Percentiles rank a stretch among this genome's conserved stretches.
Evolutionary conservation across 2,888 invertebrate genomes (phyloP).

Genomic region (Lamproptera curius): DNA sequence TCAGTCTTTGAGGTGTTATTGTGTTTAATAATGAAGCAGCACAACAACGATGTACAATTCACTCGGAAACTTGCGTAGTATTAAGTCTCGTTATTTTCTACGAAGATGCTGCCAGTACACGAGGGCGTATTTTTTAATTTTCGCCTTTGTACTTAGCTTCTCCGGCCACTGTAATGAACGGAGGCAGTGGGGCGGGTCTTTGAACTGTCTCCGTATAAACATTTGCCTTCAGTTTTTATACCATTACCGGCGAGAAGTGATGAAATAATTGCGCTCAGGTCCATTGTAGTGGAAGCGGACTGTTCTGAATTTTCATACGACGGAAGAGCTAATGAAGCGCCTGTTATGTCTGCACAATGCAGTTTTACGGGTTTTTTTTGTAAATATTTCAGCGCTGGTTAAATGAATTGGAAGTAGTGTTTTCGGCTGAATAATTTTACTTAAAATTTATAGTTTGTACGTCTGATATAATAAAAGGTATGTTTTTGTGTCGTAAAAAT

Average conservation of each 20-base stretch:
- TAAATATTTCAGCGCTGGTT: no score
- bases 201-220: slow-evolving; percentile 11
- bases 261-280: slow-evolving; percentile 10
- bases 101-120: no score
- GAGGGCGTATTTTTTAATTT: slow-evolving; percentile 8
- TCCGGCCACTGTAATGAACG: slow-evolving; percentile 9
- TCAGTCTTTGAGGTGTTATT: no score
- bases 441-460: no score
- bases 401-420: no score
- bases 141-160: slow-evolving; percentile 8
- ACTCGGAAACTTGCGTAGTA: no score
- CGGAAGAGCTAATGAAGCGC: background rate
- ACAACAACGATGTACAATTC: no score
- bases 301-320: background rate
- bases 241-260: slow-evolving; percentile 10
- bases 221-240: slow-evolving; percentile 8
- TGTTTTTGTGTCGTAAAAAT: no score
- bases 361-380: background rate
- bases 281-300: slow-evolving; percentile 1
- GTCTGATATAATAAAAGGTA: no score
- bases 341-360: background rate
- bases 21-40: no score
- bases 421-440: no score
- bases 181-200: slow-evolving; percentile 16
- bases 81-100: no score